A percentile compares a stretch with the other conserved stretches of the same genome.
These are phyloP conservation scores for Oostethus manadensis DNA, from an alignment of 2,113 vertebrate genomes.

Conservation along the genomic window DNA sequence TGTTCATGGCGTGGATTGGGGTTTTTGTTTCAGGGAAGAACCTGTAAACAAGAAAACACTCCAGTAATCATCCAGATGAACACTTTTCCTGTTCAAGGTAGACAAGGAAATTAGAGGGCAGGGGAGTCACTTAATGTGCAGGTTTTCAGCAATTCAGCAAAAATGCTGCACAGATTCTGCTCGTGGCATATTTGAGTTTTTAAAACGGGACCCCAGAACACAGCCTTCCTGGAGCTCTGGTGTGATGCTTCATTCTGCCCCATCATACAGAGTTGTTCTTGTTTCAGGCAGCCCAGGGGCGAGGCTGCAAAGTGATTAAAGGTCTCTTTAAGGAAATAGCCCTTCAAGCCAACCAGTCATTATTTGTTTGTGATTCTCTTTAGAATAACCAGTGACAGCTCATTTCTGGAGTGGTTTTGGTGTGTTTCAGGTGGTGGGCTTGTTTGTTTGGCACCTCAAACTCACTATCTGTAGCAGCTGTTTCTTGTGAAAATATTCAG, in stretches of 20 bases:
- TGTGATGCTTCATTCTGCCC: background rate
- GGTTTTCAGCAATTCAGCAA: no score
- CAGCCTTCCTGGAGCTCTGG: no score
- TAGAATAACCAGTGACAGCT: slow-evolving; percentile 1
- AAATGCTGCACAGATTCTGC: no score
- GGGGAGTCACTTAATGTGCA: no score
- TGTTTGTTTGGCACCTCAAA: background rate
- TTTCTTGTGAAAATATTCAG: slow-evolving; percentile 1
- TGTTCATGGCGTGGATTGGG: no score
- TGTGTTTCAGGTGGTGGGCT: background rate
- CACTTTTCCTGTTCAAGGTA: no score
- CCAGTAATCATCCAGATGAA: no score
- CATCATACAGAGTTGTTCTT: background rate
- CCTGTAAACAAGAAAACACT: no score
- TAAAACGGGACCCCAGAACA: no score
- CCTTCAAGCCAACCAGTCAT: slow-evolving; percentile 22
- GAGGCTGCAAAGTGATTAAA: slow-evolving; percentile 43
- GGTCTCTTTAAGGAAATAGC: slow-evolving; percentile 29
- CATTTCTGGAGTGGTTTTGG: background rate
- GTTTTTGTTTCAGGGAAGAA: no score
- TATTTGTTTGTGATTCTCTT: slow-evolving; percentile 6
- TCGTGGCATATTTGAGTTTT: no score
- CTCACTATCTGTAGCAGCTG: background rate
- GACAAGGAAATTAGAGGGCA: no score
- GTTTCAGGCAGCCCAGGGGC: background rate